Evolutionary conservation across 2,888 invertebrate genomes (phyloP), one percentile per base, ranked within the genome.

Genomic region (Drosophila nr. perissopoda): DNA sequence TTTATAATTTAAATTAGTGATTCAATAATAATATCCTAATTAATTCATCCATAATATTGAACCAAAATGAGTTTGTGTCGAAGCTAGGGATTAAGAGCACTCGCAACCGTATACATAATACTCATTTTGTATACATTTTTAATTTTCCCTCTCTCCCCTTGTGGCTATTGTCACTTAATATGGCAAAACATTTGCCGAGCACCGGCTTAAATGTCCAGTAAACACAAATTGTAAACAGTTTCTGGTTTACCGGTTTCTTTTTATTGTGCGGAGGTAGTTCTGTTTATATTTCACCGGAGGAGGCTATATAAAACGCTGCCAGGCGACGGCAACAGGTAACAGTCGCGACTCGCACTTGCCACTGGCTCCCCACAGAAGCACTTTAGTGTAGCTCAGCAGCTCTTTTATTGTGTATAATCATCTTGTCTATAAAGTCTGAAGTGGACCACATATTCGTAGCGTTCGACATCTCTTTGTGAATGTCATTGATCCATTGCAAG

Each of bases 181-280:
- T 58, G 56, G 25, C 45, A 31, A 56, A 71, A 71, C 75, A 75
- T 51, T 60, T 71, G 72, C n/a, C n/a, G 5, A 8, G n/a, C 56
- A 38, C n/a, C 29, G 11, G 54, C 1, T 21, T 38, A n/a, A 25
- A 57, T 18, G 61, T 74, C 57, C 18, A 11, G 18, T 29, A 31
- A 48, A 27, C n/a, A 52, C 38, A 53, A 49, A 51, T 36, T 45
- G 27, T 59, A 72, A 72, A 60, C 58, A 53, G 29, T 57, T 48
- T 60, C 66, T 66, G 34, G 21, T 1, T 45, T 6, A 18, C 11
- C 2, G 11, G 11, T 34, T 34, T 7, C 34, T 8, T 18, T 29
- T 40, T 2, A 40, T 2, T 27, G 27, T 29, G n/a, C 4, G 36
- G 7, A 36, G 16, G 11, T 21, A 29, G 29, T 1, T 21, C 6